phyloP scores from a whole-genome alignment of 2,888 invertebrate genomes.

The Thera obeliscata region DNA sequence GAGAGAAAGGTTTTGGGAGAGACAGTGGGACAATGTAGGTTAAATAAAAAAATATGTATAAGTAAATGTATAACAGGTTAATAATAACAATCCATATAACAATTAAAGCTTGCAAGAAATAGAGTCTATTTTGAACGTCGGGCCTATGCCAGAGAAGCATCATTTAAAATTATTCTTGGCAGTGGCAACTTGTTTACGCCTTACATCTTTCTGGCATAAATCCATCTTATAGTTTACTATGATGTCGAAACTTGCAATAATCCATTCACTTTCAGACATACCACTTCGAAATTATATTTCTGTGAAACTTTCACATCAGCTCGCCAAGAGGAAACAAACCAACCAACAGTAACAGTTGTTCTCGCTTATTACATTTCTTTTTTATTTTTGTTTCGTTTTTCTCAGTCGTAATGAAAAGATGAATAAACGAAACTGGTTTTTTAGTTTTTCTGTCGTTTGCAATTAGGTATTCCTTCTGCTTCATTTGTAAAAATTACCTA shows the following conservation, averaged over 20 bases:
- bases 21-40: too few species aligned
- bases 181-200: slow-evolving; percentile 53
- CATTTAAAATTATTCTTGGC: slow-evolving; percentile 50
- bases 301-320: slow-evolving; percentile 14
- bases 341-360: slow-evolving; percentile 8
- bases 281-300: slow-evolving; percentile 6
- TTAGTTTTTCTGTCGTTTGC: slow-evolving; percentile 12
- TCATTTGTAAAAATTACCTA: slow-evolving; percentile 8
- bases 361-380: not conserved
- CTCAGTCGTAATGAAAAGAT: not conserved
- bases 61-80: slow-evolving; percentile 44
- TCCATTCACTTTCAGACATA: slow-evolving; percentile 43
- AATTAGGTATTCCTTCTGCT: slow-evolving; percentile 9
- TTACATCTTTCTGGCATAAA: slow-evolving; percentile 56
- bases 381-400: slow-evolving; percentile 4
- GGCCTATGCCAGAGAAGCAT: slow-evolving; percentile 44
- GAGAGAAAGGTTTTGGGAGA: too few species aligned
- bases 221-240: slow-evolving; percentile 56
- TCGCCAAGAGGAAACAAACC: slow-evolving; percentile 18
- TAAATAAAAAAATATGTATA: too few species aligned
- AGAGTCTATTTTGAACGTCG: slow-evolving; percentile 51
- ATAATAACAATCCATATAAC: slow-evolving; percentile 13
- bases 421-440: not conserved
- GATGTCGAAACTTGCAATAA: slow-evolving; percentile 47
- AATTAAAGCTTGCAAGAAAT: slow-evolving; percentile 46